Conservation (phyloP, 2,797 vertebrate species). For the Coendou prehensilis region DNA sequence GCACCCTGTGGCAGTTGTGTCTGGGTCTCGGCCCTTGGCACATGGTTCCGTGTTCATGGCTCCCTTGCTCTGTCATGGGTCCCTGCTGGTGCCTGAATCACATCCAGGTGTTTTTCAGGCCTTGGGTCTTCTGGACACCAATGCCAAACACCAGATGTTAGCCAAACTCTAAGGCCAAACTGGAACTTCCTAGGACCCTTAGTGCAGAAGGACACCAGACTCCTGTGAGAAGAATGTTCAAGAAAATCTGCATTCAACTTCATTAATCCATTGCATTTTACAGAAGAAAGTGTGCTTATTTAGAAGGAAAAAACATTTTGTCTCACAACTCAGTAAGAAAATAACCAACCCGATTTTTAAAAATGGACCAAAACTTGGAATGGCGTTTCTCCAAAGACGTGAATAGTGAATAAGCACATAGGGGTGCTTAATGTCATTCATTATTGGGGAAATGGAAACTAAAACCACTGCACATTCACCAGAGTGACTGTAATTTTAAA, state of each 20-base stretch:
- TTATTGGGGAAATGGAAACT: conserved; percentile 3
- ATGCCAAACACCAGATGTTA: background rate
- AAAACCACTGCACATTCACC: background rate
- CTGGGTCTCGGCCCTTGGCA: background rate
- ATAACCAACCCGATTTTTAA: background rate
- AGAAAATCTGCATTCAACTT: background rate
- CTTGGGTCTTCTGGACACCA: background rate
- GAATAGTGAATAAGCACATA: background rate
- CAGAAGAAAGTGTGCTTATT: background rate
- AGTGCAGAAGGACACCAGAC: background rate
- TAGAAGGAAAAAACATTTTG: background rate
- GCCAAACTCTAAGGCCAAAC: background rate
- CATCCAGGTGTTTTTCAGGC: background rate
- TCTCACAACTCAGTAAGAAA: background rate
- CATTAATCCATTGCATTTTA: background rate
- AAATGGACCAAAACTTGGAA: conserved; percentile 19
- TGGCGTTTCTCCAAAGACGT: background rate
- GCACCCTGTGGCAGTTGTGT: background rate
- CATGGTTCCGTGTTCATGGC: background rate
- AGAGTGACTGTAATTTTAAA: background rate
- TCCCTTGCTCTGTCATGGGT: background rate
- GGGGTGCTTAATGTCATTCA: background rate
- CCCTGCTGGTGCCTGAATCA: background rate
- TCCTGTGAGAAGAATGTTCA: background rate
- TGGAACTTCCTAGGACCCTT: background rate